Evolutionary conservation across 1,140 invertebrate species (phyloP), one percentile per base, ranked within the genome.

Genomic region (Lepeophtheirus salmonis): DNA sequence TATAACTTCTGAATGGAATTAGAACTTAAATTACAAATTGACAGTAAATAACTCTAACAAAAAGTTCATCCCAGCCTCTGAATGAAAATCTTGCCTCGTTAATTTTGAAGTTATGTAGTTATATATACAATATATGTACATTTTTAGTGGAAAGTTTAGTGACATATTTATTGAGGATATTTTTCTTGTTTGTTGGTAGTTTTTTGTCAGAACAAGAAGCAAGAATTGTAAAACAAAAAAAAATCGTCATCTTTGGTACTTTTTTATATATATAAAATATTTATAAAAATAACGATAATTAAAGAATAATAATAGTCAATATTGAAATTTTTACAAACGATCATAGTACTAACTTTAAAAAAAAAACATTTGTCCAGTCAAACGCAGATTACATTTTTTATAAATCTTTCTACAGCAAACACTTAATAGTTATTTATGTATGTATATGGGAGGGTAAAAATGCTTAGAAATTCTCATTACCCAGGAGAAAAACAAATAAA

Each of bases 251-350:
- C n/a, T 41, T 41, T n/a, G 30, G n/a, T 41, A 6, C 30, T 41
- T 41, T 41, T 41, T 10, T 41, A 41, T 41, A 41, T 41, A 41
- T 41, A 41, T 41, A 41, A 41, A 41, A 41, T 41, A 41, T 41
- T 41, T 41, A 41, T 41, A 41, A 41, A 41, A 41, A 41, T 41
- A 41, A 41, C n/a, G n/a, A 41, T 41, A 41, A n/a, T 41, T n/a
- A n/a, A n/a, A n/a, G n/a, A n/a, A n/a, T 41, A 41, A 41, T 41
- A 41, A 41, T 41, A 41, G n/a, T 41, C 30, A 41, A 41, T 41
- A n/a, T n/a, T n/a, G n/a, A n/a, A n/a, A n/a, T n/a, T n/a, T 41
- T 41, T 41, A 41, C 30, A 41, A n/a, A 41, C 30, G 30, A 41
- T 41, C 30, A 41, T 41, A 41, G n/a, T n/a, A n/a, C 6, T 41